Evolutionary conservation across 1,140 invertebrate genomes (phyloP).

Genomic region (Samia ricini): DNA sequence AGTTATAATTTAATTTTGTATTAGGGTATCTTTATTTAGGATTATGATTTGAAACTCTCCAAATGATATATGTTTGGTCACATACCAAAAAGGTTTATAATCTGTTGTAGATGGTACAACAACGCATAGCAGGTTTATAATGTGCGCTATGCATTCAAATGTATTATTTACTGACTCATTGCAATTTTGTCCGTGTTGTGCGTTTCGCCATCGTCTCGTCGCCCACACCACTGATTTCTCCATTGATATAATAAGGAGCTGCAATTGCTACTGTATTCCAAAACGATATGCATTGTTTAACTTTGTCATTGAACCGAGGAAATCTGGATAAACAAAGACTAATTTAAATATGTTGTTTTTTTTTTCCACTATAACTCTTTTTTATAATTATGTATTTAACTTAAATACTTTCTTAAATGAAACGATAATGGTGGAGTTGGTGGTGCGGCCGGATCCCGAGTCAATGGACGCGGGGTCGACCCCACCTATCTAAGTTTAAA

Average conservation of each 20-base stretch:
- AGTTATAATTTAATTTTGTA: too few species aligned
- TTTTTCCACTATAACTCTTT: too few species aligned
- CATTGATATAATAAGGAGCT: slow-evolving; percentile 60
- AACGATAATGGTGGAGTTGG: too few species aligned
- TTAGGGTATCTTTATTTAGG: too few species aligned
- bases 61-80: not conserved
- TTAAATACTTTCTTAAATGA: too few species aligned
- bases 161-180: slow-evolving; percentile 34
- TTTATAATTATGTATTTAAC: too few species aligned
- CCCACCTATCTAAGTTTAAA: too few species aligned
- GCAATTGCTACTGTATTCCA: slow-evolving; percentile 40
- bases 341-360: too few species aligned
- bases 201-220: slow-evolving; percentile 44
- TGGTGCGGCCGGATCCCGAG: too few species aligned
- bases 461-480: too few species aligned
- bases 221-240: slow-evolving; percentile 61
- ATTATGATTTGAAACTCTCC: not conserved
- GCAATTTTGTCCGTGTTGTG: slow-evolving; percentile 33
- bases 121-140: slow-evolving; percentile 11
- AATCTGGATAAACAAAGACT: slow-evolving; percentile 23
- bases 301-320: slow-evolving; percentile 60
- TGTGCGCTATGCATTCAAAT: slow-evolving; percentile 44
- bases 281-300: slow-evolving; percentile 53
- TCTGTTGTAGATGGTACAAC: not conserved
- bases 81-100: not conserved